phyloP scores from a whole-genome alignment of 2,797 vertebrate species.

The Odontamblyopus lacepedii region DNA sequence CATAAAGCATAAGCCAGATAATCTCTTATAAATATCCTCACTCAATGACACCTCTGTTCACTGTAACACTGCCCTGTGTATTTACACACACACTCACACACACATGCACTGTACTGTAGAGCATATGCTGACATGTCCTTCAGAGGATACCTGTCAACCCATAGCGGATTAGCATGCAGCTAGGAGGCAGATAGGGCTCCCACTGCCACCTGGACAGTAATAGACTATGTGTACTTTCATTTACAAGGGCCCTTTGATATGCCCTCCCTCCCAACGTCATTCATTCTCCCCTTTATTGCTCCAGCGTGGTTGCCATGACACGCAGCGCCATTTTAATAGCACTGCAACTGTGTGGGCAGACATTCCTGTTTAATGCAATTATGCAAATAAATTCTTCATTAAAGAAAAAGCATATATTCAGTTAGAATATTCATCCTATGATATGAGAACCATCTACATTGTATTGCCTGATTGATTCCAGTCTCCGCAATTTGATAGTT shows the following conservation, averaged over 20 bases:
- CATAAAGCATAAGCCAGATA: too few species aligned
- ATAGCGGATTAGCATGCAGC: constrained; percentile 58
- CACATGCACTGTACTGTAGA: neutral
- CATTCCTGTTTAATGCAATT: neutral
- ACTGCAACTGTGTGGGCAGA: constrained; percentile 13
- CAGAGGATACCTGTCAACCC: constrained; percentile 60
- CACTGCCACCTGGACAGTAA: constrained; percentile 63
- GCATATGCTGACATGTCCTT: constrained; percentile 41
- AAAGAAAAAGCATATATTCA: too few species aligned
- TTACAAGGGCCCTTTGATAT: constrained; percentile 52
- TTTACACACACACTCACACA: neutral
- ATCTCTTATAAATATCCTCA: neutral
- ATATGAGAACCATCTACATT: too few species aligned
- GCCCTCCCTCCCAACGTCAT: constrained; percentile 20
- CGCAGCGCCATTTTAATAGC: constrained; percentile 38
- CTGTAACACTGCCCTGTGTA: neutral
- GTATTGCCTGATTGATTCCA: too few species aligned
- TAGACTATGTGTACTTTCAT: constrained; percentile 53
- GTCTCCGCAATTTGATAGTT: too few species aligned
- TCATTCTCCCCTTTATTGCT: constrained; percentile 49
- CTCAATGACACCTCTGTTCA: neutral
- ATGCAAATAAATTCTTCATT: neutral
- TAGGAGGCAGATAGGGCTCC: constrained; percentile 39
- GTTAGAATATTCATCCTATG: neutral
- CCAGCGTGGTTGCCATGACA: constrained; percentile 38